phyloP scores from a whole-genome alignment of 1,140 invertebrate genomes.

The Capitella teleta region DNA sequence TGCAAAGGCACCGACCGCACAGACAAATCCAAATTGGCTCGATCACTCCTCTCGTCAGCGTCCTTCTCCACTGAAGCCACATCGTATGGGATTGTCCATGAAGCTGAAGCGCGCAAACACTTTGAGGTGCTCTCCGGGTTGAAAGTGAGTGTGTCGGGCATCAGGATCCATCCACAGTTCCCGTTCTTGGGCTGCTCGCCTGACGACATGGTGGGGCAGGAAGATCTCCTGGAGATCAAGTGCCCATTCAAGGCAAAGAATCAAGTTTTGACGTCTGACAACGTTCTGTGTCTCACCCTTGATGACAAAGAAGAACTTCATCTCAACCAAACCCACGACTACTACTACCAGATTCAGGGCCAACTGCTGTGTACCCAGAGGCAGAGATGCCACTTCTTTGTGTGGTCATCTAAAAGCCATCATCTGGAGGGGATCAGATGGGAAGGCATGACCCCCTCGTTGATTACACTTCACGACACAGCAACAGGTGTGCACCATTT shows the following conservation, averaged over 20 bases:
- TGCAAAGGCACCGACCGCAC: constrained; percentile 16
- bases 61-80: too few species aligned
- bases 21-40: constrained; percentile 14
- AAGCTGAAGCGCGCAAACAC: constrained; percentile 11
- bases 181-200: constrained; percentile 16
- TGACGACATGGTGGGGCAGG: constrained; percentile 13
- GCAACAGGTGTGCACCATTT: too few species aligned
- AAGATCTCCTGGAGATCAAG: constrained; percentile 15
- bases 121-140: constrained; percentile 6
- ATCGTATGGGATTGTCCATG: constrained; percentile 13
- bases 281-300: constrained; percentile 10
- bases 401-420: too few species aligned
- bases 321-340: constrained; percentile 9
- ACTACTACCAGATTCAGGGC: constrained; percentile 14
- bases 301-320: constrained; percentile 8
- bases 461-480: too few species aligned
- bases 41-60: constrained; percentile 2
- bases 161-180: constrained; percentile 6
- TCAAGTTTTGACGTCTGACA: constrained; percentile 3
- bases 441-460: too few species aligned
- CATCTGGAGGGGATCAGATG: too few species aligned
- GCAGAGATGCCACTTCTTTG: constrained; percentile 14
- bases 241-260: constrained; percentile 4
- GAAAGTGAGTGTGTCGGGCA: constrained; percentile 10
- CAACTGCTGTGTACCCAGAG: constrained; percentile 11